Base-by-base conservation (phyloP, 2,888 invertebrate species). In the Lamproptera curius region DNA sequence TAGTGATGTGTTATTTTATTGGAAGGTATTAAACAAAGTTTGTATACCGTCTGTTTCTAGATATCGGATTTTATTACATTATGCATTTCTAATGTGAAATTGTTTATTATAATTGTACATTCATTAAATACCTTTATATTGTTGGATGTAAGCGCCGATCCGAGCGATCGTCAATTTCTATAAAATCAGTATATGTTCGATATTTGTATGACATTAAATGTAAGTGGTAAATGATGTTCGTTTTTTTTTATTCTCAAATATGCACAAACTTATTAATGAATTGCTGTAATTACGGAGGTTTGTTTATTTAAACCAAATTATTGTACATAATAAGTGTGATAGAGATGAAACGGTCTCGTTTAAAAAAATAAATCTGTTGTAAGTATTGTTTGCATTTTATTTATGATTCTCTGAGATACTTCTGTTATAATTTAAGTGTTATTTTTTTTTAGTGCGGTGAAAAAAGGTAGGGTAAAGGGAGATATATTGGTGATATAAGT, bases 311-410 rank as follows among this genome's bases (percentile, higher is more conserved):
- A 85, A 85, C 86, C 84, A 85, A 85, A 42, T 48, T 42, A 48
- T 82, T 86, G 86, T 87, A 86, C 84, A 87, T 86, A 76, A 72
- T 76, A 85, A 79, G 86, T 87, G 86, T 87, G 86, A 87, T 87
- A 87, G 86, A 86, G 86, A 87, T 83, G 84, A 76, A 83, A 84
- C 75, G 76, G 86, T 87, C 86, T 87, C 86, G 84, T 83, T 83
- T 80, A 81, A 48, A 86, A n/a, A n/a, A 86, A 85, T 84, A 84
- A 86, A 86, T 69, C 84, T 83, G 83, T 83, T 83, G 83, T 85
- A 86, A 85, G 85, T 77, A 83, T 57, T 56, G 54, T 35, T 26
- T 44, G 33, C 23, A 34, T 43, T 48, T 48, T 39, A 38, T 20
- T 20, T 20, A 20, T 6, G 6, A 6, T 5, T 5, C 20, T 20